Evolutionary conservation across 2,888 invertebrate species (phyloP).

Genomic region (Hemistola chrysoprasaria): DNA sequence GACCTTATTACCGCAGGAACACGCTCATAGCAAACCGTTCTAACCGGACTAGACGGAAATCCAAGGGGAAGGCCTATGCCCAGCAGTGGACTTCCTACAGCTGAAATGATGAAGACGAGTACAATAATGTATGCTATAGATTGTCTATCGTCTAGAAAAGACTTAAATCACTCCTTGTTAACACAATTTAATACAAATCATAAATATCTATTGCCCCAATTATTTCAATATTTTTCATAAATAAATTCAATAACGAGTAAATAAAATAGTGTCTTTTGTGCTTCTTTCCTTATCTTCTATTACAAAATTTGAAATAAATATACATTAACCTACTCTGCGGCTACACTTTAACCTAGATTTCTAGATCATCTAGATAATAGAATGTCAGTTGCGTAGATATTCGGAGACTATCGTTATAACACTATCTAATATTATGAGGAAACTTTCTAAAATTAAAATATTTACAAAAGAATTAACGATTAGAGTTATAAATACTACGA

Average conservation of each 20-base stretch:
- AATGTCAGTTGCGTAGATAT: constrained; percentile 42
- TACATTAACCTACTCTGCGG: constrained; percentile 58
- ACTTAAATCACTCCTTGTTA: too few relatives aligned
- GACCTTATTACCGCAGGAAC: too few relatives aligned
- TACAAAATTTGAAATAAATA: constrained; percentile 71
- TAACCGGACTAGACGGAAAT: too few relatives aligned
- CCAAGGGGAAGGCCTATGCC: too few relatives aligned
- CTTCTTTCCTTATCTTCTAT: constrained; percentile 57
- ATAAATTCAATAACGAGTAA: constrained; percentile 60
- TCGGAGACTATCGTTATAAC: constrained; percentile 42
- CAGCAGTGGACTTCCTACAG: too few relatives aligned
- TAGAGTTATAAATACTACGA: constrained; percentile 73
- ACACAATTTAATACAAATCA: constrained; percentile 14
- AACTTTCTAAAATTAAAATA: constrained; percentile 63
- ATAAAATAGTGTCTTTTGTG: constrained; percentile 77
- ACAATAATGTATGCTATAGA: too few relatives aligned
- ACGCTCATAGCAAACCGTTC: too few relatives aligned
- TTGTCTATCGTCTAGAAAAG: too few relatives aligned
- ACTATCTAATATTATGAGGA: constrained; percentile 49
- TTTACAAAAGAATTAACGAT: constrained; percentile 76
- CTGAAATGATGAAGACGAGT: too few relatives aligned
- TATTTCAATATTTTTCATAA: constrained; percentile 49
- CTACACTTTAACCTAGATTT: constrained; percentile 48
- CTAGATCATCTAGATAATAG: constrained; percentile 46
- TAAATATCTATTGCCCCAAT: constrained; percentile 53